Evolutionary conservation across 2,797 vertebrate species (phyloP).

Genomic region (Poeciliopsis presidionis): DNA sequence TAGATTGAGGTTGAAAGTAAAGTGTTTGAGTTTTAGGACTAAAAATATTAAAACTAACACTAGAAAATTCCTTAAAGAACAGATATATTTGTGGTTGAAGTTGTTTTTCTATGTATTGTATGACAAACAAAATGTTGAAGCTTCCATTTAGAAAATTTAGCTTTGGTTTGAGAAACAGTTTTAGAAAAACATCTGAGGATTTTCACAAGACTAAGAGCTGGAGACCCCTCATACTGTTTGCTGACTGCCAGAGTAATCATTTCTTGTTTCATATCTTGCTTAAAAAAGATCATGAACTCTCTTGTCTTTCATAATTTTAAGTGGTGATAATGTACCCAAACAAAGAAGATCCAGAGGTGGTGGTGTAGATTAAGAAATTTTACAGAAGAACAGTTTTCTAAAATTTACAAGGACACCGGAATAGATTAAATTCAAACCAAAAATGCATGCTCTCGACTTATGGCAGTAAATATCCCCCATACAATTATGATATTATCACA

Average conservation of each 20-base stretch:
- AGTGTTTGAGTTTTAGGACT: neutral
- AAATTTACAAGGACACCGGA: too few species aligned
- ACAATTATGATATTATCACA: neutral
- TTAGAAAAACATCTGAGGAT: neutral
- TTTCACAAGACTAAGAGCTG: neutral
- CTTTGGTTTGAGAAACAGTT: neutral
- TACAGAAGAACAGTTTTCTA: neutral
- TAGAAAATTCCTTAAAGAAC: neutral
- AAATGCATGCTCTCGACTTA: neutral
- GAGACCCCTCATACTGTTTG: neutral
- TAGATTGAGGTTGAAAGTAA: neutral
- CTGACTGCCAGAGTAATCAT: neutral
- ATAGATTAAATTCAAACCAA: neutral
- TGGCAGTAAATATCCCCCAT: neutral
- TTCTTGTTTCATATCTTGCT: neutral
- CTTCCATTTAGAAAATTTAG: neutral
- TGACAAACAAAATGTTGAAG: neutral
- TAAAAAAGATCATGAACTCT: neutral
- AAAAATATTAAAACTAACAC: neutral
- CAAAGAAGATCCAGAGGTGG: neutral
- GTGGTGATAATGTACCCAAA: neutral
- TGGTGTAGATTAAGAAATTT: neutral
- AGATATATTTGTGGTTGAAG: neutral
- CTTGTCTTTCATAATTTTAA: neutral
- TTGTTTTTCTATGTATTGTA: too few species aligned